Evolutionary conservation across 2,888 invertebrate genomes (phyloP), one percentile per base, ranked within the genome.

Genomic region (Matsumyia berberina): DNA sequence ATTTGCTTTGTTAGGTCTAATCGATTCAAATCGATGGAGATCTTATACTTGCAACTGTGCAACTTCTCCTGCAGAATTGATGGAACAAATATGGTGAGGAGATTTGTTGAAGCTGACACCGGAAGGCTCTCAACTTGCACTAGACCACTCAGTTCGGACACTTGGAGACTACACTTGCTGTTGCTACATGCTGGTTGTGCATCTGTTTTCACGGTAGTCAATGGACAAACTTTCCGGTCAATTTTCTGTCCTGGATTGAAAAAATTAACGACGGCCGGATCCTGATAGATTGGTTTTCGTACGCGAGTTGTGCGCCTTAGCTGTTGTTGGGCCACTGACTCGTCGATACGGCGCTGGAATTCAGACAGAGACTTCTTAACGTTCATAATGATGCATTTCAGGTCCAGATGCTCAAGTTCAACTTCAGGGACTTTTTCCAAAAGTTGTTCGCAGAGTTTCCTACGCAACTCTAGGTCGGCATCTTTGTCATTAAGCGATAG

Each of bases 91-190:
- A 83, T 83, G 8, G 83, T 83, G 5, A 83, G 31, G 5, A 83
- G 69, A 8, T 74, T 83, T 0, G 79, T 83, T 1, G 83, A 51
- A 1, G 83, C 83, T 5, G 83, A 69, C 0, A 78, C 57, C 2
- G 83, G 83, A 29, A 83, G 67, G 6, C 73, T 73, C 44, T 83
- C 83, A 31, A 83, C 69, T n/a, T 83, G 79, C 3, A 83, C 79
- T 1, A 83, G 15, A 5, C 31, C 83, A 60, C 15, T 42, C 0
- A 79, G 31, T 5, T 83, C 73, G 6, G 78, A 35, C 2, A 74
- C 15, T n/a, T 79, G 33, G 24, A 73, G 62, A n/a, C 35, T 51
- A 19, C 62, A 79, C n/a, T 64, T 55, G n/a, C 1, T 57, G 8
- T 35, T 37, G 0, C 5, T 37, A 12, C 62, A 78, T 39, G 33